These are phyloP conservation scores for Aspiorhynchus laticeps DNA, from an alignment of 2,113 vertebrate genomes.

Conservation along the genomic window DNA sequence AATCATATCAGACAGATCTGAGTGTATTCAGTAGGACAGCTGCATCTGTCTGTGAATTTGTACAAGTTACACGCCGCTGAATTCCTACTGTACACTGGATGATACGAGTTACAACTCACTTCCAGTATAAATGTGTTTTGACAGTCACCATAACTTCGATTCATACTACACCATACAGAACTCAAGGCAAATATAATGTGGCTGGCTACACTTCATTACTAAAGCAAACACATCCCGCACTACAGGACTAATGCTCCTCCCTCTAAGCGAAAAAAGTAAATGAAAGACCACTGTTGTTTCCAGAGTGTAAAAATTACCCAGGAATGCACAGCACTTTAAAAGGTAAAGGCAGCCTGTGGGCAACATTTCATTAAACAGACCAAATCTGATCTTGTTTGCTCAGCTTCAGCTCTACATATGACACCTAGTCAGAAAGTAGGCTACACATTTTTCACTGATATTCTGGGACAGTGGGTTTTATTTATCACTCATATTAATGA, in stretches of 20 bases:
- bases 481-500: neutral
- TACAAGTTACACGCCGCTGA: neutral
- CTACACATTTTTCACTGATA: neutral
- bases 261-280: neutral
- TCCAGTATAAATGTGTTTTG: slow-evolving; percentile 9
- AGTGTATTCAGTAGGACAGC: neutral
- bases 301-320: slow-evolving; percentile 19
- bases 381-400: neutral
- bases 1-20: slow-evolving; percentile 7
- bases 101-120: neutral
- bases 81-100: neutral
- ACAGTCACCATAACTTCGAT: neutral
- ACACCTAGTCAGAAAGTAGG: neutral
- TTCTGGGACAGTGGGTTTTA: neutral
- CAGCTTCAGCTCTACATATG: slow-evolving; percentile 2
- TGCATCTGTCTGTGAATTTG: neutral
- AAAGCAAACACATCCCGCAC: neutral
- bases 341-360: neutral
- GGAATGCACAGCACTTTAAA: slow-evolving; percentile 1
- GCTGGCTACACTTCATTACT: slow-evolving; percentile 31
- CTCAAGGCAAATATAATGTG: slow-evolving; percentile 14
- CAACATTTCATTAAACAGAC: neutral
- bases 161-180: slow-evolving; percentile 11
- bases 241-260: slow-evolving; percentile 24
- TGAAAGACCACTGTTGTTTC: slow-evolving; percentile 14